Evolutionary conservation across 1,140 invertebrate species (phyloP).

Genomic region (Meloidogyne hapla): DNA sequence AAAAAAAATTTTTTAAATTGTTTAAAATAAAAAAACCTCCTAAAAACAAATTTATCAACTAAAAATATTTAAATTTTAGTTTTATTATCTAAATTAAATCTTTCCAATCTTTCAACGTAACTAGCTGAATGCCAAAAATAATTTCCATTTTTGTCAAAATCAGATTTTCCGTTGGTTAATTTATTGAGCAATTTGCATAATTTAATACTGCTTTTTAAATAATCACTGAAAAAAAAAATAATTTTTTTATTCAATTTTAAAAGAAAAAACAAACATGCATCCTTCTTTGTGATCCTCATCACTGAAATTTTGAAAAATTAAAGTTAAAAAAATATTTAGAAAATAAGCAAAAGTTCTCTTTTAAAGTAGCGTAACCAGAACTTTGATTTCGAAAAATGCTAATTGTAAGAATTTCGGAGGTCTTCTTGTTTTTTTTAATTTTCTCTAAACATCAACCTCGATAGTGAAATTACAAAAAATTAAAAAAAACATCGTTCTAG

Average conservation of each 20-base stretch:
- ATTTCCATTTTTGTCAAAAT: constrained; percentile 34
- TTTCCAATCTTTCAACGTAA: constrained; percentile 19
- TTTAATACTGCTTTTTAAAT: constrained; percentile 34
- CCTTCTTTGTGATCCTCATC: constrained; percentile 12
- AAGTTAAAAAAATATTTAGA: not conserved
- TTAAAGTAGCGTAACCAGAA: too few relatives aligned
- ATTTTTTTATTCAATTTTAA: not conserved
- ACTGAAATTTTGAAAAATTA: constrained; percentile 2
- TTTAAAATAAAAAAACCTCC: not conserved
- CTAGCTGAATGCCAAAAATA: constrained; percentile 8
- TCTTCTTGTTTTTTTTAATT: too few relatives aligned
- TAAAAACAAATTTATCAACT: not conserved
- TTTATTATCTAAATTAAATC: constrained; percentile 7
- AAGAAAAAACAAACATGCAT: not conserved
- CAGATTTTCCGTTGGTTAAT: constrained; percentile 8
- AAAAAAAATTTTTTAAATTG: too few relatives aligned
- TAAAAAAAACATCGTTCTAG: too few relatives aligned
- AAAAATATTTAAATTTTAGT: not conserved
- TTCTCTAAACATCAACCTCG: too few relatives aligned
- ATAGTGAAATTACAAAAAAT: too few relatives aligned
- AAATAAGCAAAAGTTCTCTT: too few relatives aligned
- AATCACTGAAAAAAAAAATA: constrained; percentile 18
- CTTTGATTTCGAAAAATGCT: too few relatives aligned
- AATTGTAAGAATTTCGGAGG: too few relatives aligned
- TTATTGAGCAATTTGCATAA: constrained; percentile 36